Evolutionary conservation across 2,888 invertebrate species (phyloP).

Genomic region (Nysson spinosus): DNA sequence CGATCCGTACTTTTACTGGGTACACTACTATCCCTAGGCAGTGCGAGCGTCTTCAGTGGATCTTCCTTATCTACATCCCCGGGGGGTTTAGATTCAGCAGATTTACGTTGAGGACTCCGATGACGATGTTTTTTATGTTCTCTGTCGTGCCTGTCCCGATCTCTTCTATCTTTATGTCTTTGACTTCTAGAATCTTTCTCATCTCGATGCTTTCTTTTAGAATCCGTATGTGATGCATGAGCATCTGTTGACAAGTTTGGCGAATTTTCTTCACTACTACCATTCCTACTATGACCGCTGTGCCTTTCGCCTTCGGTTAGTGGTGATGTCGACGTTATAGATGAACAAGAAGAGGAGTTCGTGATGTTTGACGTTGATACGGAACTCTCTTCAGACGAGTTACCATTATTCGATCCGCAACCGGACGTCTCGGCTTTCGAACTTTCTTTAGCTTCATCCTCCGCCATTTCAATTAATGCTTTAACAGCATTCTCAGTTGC

Average conservation of each 20-base stretch:
- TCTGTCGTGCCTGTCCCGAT: constrained; percentile 59
- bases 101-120: constrained; percentile 50
- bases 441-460: constrained; percentile 73
- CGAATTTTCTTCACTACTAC: constrained; percentile 61
- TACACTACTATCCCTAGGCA: constrained; percentile 33
- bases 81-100: too few relatives aligned
- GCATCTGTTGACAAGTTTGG: constrained; percentile 46
- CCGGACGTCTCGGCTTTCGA: constrained; percentile 51
- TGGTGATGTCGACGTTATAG: constrained; percentile 44
- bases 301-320: constrained; percentile 49
- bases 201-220: constrained; percentile 53
- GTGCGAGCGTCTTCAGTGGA: constrained; percentile 21
- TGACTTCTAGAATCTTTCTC: constrained; percentile 52
- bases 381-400: constrained; percentile 26
- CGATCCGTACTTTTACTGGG: constrained; percentile 41
- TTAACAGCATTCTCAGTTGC: constrained; percentile 76
- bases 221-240: constrained; percentile 32
- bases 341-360: constrained; percentile 44
- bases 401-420: constrained; percentile 12
- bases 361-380: constrained; percentile 16
- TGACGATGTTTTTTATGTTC: constrained; percentile 63
- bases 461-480: constrained; percentile 75
- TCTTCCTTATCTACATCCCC: constrained; percentile 41
- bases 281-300: constrained; percentile 39
- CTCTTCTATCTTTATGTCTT: constrained; percentile 64